Percentiles rank a stretch among this genome's conserved stretches.
Conservation (phyloP, 2,113 vertebrate genomes). For the Delphinus delphis region DNA sequence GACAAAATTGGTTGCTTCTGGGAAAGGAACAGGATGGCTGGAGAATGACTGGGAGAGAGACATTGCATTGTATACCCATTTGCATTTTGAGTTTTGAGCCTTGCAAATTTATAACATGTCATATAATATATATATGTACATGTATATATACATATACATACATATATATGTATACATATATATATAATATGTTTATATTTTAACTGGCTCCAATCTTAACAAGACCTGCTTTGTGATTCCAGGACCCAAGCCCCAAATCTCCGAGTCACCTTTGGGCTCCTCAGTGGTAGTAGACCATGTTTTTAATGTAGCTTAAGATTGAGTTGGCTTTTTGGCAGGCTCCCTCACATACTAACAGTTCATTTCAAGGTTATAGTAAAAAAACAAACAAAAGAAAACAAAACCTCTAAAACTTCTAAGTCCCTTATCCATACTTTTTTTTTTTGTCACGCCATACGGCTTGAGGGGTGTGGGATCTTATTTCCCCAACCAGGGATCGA, state of each 20-base stretch:
- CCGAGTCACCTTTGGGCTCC: not conserved
- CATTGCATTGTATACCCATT: not conserved
- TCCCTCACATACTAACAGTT: not conserved
- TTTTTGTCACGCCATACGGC: accelerated
- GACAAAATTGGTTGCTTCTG: not conserved
- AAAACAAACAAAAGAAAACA: not conserved
- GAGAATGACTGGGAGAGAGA: not conserved
- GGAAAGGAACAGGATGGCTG: not conserved
- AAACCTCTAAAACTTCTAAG: not conserved
- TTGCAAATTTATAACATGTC: not conserved
- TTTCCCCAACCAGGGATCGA: not conserved
- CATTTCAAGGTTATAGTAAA: not conserved
- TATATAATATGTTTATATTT: not conserved
- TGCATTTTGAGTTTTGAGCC: not conserved
- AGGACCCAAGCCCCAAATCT: not conserved
- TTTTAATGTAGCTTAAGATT: not conserved
- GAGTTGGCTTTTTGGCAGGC: not conserved
- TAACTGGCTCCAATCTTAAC: not conserved
- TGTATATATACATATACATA: too few species aligned
- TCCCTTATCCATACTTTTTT: not conserved
- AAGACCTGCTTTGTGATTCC: not conserved
- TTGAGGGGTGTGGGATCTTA: not conserved
- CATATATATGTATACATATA: not conserved
- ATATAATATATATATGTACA: not conserved
- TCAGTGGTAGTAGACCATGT: not conserved